These are phyloP conservation scores for Periophthalmus magnuspinnatus DNA, from an alignment of 2,797 vertebrate species.

Conservation along the genomic window DNA sequence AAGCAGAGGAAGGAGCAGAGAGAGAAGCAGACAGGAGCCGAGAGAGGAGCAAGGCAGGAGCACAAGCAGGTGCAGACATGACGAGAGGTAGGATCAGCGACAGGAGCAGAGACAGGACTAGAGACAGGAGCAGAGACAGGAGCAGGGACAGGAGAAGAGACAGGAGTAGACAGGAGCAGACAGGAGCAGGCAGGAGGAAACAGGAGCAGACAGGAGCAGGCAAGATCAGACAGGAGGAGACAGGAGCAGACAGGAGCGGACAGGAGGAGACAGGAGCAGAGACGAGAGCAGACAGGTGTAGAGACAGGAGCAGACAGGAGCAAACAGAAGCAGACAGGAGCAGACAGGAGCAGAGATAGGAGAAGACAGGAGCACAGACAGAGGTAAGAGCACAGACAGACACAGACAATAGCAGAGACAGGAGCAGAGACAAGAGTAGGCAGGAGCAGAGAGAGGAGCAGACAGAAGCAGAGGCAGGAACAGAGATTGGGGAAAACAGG, in stretches of 20 bases:
- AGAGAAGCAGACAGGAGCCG: neutral
- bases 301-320: neutral
- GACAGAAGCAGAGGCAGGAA: too few species aligned
- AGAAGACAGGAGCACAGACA: too few species aligned
- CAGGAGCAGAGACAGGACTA: too few species aligned
- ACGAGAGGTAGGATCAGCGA: too few species aligned
- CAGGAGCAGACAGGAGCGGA: neutral
- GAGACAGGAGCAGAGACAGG: too few species aligned
- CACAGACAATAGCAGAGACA: too few species aligned
- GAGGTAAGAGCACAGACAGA: too few species aligned
- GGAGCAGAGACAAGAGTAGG: neutral
- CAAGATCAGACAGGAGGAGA: slow-evolving; percentile 6
- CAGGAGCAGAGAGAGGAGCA: neutral
- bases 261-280: neutral
- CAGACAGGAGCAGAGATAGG: neutral
- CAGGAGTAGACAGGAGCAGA: neutral
- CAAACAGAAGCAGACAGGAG: neutral
- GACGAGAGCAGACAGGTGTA: too few species aligned
- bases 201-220: neutral
- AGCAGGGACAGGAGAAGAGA: neutral
- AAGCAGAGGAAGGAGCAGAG: too few species aligned
- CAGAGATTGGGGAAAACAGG: too few species aligned
- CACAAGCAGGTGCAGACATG: too few species aligned
- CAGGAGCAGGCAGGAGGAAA: too few species aligned
- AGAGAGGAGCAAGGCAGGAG: neutral